Conservation (phyloP, 2,797 vertebrate species). For the Fistularia commersonii region DNA sequence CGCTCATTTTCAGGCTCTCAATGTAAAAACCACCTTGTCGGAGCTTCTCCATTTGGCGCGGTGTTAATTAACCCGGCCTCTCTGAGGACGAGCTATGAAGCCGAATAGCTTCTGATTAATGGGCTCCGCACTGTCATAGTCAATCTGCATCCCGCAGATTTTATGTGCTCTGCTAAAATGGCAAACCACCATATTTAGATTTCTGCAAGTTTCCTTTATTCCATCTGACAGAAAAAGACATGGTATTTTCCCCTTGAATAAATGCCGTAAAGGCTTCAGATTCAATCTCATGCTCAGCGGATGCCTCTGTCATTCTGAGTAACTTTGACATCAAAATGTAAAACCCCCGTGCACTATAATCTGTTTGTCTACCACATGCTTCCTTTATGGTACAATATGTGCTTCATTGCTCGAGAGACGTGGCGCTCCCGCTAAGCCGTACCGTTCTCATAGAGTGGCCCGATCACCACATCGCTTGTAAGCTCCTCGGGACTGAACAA, state of each 20-base stretch:
- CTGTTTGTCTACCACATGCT: constrained; percentile 4
- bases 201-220: constrained; percentile 54
- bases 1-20: constrained; percentile 48
- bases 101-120: constrained; percentile 68
- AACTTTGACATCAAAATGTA: constrained; percentile 20
- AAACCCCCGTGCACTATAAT: constrained; percentile 16
- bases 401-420: constrained; percentile 27
- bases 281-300: constrained; percentile 43
- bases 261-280: constrained; percentile 41
- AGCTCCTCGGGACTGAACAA: constrained; percentile 21
- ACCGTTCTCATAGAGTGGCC: background rate
- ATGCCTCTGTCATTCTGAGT: constrained; percentile 30
- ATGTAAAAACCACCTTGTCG: constrained; percentile 44
- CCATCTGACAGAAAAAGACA: constrained; percentile 48
- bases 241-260: constrained; percentile 53
- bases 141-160: constrained; percentile 56
- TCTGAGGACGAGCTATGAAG: constrained; percentile 55
- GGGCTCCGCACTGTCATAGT: constrained; percentile 57
- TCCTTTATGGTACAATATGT: constrained; percentile 13
- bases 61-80: constrained; percentile 66
- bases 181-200: constrained; percentile 70
- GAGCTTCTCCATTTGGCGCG: constrained; percentile 50
- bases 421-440: constrained; percentile 26
- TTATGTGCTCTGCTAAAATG: constrained; percentile 58
- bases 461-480: background rate